Conservation (phyloP, 2,113 vertebrate species). For the Malaclemys terrapin region DNA sequence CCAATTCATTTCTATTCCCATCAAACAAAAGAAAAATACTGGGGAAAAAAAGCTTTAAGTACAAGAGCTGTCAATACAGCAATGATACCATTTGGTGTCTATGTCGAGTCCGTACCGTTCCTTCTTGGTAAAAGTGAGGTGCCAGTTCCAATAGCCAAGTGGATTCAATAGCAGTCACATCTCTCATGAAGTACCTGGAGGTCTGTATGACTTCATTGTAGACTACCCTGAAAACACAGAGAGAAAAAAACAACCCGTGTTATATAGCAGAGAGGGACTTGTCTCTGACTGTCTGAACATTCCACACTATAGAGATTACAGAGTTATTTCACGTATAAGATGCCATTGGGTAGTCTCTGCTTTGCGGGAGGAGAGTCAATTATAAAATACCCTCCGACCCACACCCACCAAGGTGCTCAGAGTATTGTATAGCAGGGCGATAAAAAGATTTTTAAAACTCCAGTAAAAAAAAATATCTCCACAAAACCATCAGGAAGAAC, state of each 20-base stretch:
- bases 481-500: neutral
- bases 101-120: constrained; percentile 86
- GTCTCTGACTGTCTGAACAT: neutral
- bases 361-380: neutral
- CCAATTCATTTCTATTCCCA: neutral
- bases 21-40: neutral
- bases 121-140: constrained; percentile 98
- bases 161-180: constrained; percentile 96
- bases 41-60: neutral
- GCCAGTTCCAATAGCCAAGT: constrained; percentile 96
- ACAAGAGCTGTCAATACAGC: constrained; percentile 60
- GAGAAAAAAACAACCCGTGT: neutral
- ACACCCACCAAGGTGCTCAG: neutral
- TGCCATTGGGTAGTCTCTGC: neutral
- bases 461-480: constrained; percentile 19
- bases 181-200: constrained; percentile 95
- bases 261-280: neutral
- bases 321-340: neutral
- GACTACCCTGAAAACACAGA: constrained; percentile 87
- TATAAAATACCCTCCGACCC: neutral
- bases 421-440: neutral
- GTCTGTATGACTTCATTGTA: constrained; percentile 98
- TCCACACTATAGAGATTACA: neutral
- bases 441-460: neutral
- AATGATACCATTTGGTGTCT: constrained; percentile 66